Percentiles rank a stretch among this genome's conserved stretches.
Conservation (phyloP, 1,140 invertebrate species). For the Zelostemma sp. region DNA sequence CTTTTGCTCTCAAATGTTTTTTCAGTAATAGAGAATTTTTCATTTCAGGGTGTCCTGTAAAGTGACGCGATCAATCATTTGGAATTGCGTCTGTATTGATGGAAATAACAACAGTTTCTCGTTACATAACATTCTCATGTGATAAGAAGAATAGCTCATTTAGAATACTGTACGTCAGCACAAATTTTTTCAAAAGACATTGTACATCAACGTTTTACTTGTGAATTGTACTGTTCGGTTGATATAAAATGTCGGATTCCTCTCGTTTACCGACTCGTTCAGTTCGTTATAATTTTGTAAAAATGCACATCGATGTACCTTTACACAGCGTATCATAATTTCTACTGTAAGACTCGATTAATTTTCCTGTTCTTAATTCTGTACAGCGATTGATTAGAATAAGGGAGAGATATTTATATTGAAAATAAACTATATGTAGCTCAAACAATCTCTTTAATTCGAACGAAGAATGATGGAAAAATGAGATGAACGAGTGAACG, state of each 20-base stretch:
- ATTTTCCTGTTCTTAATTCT: too few species aligned
- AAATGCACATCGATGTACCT: neutral
- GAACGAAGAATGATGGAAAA: neutral
- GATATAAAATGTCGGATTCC: too few species aligned
- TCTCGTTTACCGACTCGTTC: too few species aligned
- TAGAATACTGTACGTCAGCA: too few species aligned
- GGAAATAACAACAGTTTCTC: slow-evolving; percentile 10
- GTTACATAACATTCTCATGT: slow-evolving; percentile 26
- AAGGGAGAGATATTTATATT: neutral
- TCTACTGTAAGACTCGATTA: too few species aligned
- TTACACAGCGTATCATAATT: neutral
- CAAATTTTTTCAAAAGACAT: too few species aligned
- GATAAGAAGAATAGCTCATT: slow-evolving; percentile 37
- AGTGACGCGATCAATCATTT: slow-evolving; percentile 6
- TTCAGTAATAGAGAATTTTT: neutral
- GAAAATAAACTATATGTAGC: neutral
- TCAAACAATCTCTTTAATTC: neutral
- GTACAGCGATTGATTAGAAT: neutral
- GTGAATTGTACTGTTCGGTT: too few species aligned
- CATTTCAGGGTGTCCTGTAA: slow-evolving; percentile 6
- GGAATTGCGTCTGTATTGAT: neutral
- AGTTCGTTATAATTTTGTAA: neutral
- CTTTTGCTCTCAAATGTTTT: neutral
- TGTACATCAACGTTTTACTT: too few species aligned
- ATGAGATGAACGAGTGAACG: slow-evolving; percentile 16